Evolutionary conservation across 2,888 invertebrate genomes (phyloP).

Genomic region (Adela reaumurella): DNA sequence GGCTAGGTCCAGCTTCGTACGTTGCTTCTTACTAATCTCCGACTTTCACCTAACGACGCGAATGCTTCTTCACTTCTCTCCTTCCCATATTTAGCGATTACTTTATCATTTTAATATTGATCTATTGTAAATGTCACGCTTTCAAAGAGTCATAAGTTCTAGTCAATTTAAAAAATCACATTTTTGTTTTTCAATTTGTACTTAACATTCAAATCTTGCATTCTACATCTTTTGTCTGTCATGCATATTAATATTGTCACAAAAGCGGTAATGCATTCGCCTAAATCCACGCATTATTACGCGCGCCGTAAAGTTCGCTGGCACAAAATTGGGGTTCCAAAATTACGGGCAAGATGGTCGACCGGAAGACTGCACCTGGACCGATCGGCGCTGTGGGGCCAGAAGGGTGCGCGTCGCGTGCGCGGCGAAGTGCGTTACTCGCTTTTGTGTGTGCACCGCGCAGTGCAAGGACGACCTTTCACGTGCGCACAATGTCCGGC

Average conservation of each 20-base stretch:
- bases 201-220: not conserved
- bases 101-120: conserved; percentile 4
- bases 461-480: conserved; percentile 35
- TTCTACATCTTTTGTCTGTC: conserved; percentile 14
- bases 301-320: conserved; percentile 18
- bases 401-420: conserved; percentile 24
- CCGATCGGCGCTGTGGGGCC: conserved; percentile 5
- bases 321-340: conserved; percentile 22
- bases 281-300: conserved; percentile 36
- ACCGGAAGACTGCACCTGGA: conserved; percentile 9
- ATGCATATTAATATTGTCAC: conserved; percentile 52
- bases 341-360: conserved; percentile 23
- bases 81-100: conserved; percentile 3
- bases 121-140: conserved; percentile 5
- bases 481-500: conserved; percentile 27
- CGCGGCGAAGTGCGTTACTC: conserved; percentile 55
- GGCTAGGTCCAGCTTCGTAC: not conserved
- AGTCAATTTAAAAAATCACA: not conserved
- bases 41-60: not conserved
- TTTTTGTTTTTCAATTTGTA: not conserved
- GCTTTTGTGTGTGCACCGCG: conserved; percentile 57
- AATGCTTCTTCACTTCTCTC: conserved; percentile 2
- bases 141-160: conserved; percentile 2
- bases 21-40: not conserved
- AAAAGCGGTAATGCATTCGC: conserved; percentile 58